Evolutionary conservation across 92 coral and sea anemone genomes (phyloP).

Genomic region (Scolanthus callimorphus): DNA sequence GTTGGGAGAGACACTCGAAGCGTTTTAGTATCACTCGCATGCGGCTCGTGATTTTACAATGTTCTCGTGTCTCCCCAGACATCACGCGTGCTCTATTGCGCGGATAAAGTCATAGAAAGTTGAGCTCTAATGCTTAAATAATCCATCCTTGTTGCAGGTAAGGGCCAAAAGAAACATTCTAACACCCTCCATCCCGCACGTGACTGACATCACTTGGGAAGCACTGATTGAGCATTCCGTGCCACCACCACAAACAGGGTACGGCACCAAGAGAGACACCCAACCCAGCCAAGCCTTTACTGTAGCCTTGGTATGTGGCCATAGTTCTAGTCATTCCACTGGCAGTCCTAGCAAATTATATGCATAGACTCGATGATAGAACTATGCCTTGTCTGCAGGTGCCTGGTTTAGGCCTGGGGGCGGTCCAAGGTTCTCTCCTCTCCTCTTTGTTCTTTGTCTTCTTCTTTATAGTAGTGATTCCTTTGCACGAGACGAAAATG

Average conservation of each 20-base stretch:
- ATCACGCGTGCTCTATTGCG: too few species aligned
- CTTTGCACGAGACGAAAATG: too few species aligned
- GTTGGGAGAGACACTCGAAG: too few species aligned
- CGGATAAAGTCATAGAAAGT: too few species aligned
- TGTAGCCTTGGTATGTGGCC: slow-evolving; percentile 47
- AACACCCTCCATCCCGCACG: slow-evolving; percentile 13
- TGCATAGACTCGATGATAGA: too few species aligned
- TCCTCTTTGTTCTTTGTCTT: neutral
- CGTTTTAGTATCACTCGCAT: too few species aligned
- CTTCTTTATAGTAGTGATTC: neutral
- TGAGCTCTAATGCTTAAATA: too few species aligned
- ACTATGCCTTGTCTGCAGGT: too few species aligned
- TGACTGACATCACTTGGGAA: slow-evolving; percentile 60
- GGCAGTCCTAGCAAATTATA: neutral
- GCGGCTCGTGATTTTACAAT: too few species aligned
- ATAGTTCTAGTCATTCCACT: neutral
- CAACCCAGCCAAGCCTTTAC: slow-evolving; percentile 21
- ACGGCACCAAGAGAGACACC: neutral
- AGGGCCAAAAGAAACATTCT: neutral
- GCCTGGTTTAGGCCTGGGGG: too few species aligned
- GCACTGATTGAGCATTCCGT: slow-evolving; percentile 57
- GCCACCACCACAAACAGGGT: slow-evolving; percentile 26
- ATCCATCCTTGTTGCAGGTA: neutral
- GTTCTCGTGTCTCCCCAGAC: too few species aligned
- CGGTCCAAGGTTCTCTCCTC: neutral